phyloP scores from a whole-genome alignment of 2,888 invertebrate species.

The Oscheius sp. region DNA sequence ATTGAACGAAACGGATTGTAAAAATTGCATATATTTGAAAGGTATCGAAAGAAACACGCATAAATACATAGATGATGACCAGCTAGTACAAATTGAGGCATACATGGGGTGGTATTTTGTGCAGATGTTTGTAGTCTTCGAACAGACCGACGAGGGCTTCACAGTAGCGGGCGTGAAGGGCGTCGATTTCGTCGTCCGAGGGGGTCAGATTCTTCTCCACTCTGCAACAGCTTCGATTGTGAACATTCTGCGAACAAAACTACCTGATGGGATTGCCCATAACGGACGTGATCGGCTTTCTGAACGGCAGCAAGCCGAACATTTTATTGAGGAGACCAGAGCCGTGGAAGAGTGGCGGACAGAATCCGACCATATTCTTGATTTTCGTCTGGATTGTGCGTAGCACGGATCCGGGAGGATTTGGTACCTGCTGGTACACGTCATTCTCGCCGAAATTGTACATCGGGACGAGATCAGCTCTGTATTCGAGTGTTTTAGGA shows the following conservation, averaged over 20 bases:
- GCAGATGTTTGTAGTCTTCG: slow-evolving; percentile 81
- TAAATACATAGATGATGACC: not conserved
- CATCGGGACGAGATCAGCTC: slow-evolving; percentile 75
- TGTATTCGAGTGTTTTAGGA: slow-evolving; percentile 20
- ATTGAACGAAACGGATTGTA: no score
- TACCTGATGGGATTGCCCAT: slow-evolving; percentile 58
- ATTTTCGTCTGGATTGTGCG: slow-evolving; percentile 60
- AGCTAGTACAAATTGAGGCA: slow-evolving; percentile 49
- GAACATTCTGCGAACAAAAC: not conserved
- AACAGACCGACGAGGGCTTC: slow-evolving; percentile 83
- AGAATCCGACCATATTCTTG: slow-evolving; percentile 72
- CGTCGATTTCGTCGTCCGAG: slow-evolving; percentile 80
- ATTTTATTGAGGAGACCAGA: slow-evolving; percentile 87
- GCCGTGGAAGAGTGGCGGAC: slow-evolving; percentile 75
- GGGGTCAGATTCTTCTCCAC: slow-evolving; percentile 87
- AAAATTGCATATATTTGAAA: no score
- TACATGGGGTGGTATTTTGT: slow-evolving; percentile 48
- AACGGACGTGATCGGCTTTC: slow-evolving; percentile 83
- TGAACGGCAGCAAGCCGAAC: slow-evolving; percentile 84
- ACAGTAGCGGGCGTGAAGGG: slow-evolving; percentile 83
- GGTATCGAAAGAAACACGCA: no score
- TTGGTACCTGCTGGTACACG: slow-evolving; percentile 40
- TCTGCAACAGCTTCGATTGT: slow-evolving; percentile 32
- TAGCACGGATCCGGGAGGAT: slow-evolving; percentile 58
- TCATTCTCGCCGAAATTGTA: slow-evolving; percentile 75